Base-by-base conservation (phyloP, 2,113 vertebrate species). In the Anoura caudifer region DNA sequence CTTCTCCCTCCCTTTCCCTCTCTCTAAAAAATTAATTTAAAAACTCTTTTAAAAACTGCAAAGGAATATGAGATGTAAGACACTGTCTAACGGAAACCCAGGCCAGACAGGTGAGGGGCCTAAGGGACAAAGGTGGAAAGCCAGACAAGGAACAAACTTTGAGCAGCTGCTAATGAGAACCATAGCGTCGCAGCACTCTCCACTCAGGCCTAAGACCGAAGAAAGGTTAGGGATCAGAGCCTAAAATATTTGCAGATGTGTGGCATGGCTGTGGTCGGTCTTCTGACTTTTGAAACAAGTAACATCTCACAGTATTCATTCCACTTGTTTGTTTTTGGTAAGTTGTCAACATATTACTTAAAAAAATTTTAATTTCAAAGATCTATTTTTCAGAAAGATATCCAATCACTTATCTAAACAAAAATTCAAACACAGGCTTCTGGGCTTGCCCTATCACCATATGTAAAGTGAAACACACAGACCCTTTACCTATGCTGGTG, bases 241-340 rank as follows among this genome's bases (percentile, higher is more conserved):
- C 50, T 90, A 65, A 89, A 95, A 83, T 43, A 90, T 65, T n/a
- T 87, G 45, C 81, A 82, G 82, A 86, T 88, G 72, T 92, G 84
- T 87, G 77, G 65, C 65, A 72, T 67, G 90, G 9, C 65, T 75
- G 28, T 67, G n/a, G 50, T 73, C 83, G 80, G 80, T 43, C 38
- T 94, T 94, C 59, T 87, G 56, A 91, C 83, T 95, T 97, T 85
- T 65, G 80, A 70, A 91, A 75, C 52, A 75, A 89, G 73, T 86
- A 94, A 91, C 38, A 86, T 43, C 82, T 63, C 85, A 28, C 17
- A 72, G 69, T 77, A 73, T 90, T 91, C 61, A 3, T 89, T 90
- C 65, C 52, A 33, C 31, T 94, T 96, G 45, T 73, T 96, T 70
- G 65, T 95, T 94, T 90, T 95, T 93, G 84, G 41, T 94, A 85